Conservation (phyloP, 2,888 invertebrate species). For the Platerodrilus igneus region DNA sequence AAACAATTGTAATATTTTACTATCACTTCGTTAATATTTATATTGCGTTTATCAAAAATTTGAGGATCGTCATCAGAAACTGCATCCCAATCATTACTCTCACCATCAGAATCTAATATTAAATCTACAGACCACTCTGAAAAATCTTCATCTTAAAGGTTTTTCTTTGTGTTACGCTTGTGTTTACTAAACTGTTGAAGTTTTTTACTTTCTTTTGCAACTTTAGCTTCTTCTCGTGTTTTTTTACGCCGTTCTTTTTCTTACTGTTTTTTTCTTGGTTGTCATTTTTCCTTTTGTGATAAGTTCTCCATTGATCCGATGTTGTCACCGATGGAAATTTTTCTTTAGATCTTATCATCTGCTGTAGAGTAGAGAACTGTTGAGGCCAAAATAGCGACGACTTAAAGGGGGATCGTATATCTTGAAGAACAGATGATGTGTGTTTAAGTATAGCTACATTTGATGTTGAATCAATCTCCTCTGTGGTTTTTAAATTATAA, state of each 20-base stretch:
- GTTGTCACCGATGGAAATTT: constrained; percentile 5
- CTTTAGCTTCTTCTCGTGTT: not conserved
- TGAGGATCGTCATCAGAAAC: too few relatives aligned
- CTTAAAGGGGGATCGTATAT: not conserved
- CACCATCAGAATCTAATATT: constrained; percentile 1
- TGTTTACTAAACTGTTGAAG: constrained; percentile 1
- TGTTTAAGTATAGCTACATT: too few relatives aligned
- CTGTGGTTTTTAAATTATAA: too few relatives aligned
- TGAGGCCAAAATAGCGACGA: constrained; percentile 4
- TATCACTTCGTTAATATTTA: too few relatives aligned
- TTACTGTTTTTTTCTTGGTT: not conserved
- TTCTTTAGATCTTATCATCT: not conserved
- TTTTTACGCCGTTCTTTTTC: not conserved
- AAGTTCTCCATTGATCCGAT: not conserved
- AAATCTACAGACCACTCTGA: too few relatives aligned
- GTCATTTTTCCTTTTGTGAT: not conserved
- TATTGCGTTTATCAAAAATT: too few relatives aligned
- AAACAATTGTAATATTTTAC: too few relatives aligned
- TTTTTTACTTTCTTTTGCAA: not conserved
- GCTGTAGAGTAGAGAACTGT: not conserved
- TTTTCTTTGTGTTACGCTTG: not conserved
- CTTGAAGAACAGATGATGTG: not conserved
- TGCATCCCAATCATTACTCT: not conserved
- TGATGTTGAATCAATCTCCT: too few relatives aligned
- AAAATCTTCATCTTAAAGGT: too few relatives aligned